These are phyloP conservation scores for Acleris cristana DNA, from an alignment of 2,888 invertebrate genomes.

Conservation along the genomic window DNA sequence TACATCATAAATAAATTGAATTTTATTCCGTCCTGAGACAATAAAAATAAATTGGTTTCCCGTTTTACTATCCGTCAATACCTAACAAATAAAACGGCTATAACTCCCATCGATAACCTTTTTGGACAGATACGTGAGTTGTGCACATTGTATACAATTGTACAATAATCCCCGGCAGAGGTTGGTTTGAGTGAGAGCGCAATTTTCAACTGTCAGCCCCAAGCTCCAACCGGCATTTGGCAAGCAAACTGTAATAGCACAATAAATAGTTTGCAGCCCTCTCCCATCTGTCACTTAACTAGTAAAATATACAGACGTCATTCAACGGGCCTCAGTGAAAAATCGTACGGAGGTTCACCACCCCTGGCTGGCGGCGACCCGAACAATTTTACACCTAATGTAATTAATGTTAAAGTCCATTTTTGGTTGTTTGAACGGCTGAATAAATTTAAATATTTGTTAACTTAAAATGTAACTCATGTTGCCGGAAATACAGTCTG, in stretches of 20 bases:
- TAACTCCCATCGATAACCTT: slow-evolving; percentile 52
- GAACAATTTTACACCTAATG: slow-evolving; percentile 40
- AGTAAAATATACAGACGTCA: slow-evolving; percentile 83
- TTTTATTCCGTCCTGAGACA: slow-evolving; percentile 69
- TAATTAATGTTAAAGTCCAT: slow-evolving; percentile 53
- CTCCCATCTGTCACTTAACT: slow-evolving; percentile 82
- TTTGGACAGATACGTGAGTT: slow-evolving; percentile 50
- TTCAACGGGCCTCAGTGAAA: slow-evolving; percentile 75
- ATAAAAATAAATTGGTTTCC: slow-evolving; percentile 71
- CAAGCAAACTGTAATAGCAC: slow-evolving; percentile 77
- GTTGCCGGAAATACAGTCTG: slow-evolving; percentile 83
- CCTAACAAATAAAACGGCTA: slow-evolving; percentile 67
- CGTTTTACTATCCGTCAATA: slow-evolving; percentile 69
- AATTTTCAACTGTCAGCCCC: slow-evolving; percentile 76
- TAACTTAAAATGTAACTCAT: slow-evolving; percentile 84
- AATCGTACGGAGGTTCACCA: slow-evolving; percentile 70
- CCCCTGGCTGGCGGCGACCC: slow-evolving; percentile 62
- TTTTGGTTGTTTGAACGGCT: slow-evolving; percentile 53
- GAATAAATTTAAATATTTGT: slow-evolving; percentile 84
- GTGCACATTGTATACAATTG: slow-evolving; percentile 47
- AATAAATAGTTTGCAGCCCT: slow-evolving; percentile 81
- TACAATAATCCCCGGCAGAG: slow-evolving; percentile 59
- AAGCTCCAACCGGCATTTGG: slow-evolving; percentile 67
- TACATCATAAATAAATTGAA: slow-evolving; percentile 76
- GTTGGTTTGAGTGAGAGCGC: slow-evolving; percentile 57